Evolutionary conservation across 2,888 invertebrate species (phyloP), one percentile per base, ranked within the genome.

Genomic region (Corythucha ciliata): DNA sequence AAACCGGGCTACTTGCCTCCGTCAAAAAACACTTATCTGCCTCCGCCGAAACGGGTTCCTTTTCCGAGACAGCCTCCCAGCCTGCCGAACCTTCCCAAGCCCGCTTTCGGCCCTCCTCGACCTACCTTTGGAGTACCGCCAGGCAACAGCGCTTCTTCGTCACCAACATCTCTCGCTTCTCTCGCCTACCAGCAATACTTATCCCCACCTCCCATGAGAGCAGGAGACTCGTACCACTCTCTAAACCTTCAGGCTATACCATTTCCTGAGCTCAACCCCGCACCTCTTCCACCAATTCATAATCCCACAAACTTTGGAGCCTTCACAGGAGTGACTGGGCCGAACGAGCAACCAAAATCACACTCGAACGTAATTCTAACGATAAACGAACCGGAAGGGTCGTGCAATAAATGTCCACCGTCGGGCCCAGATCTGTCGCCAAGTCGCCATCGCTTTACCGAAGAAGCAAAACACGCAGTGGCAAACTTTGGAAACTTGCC

Each of bases 1-100:
- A 60, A 61, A 37, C 57, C 60, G 4, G 56, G 58, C n/a, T 64
- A 65, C 55, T 61, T 62, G 6, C 64, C 64, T 21, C 62, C 63
- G 48, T 51, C 61, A 16, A 53, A 52, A 16, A 62, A 63, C 45
- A 39, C 12, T 18, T 7, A 37, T 3, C 22, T 24, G 8, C 24
- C 42, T 24, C 22, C 20, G 12, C 48, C 48, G 8, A 18, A 18
- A 37, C 18, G n/a, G n/a, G n/a, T 20, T 4, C 21, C 39, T 20
- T 20, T 26, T 14, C 48, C 48, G 8, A 12, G 36, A 47, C 39
- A 25, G 7, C 8, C 33, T 3, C 25, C 5, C 16, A 12, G n/a
- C 14, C 33, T 20, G 7, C 29, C 45, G 2, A 26, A 3, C 5
- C 52, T 33, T 10, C 40, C 52, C n/a, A 39, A 40, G 5, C 52